A percentile compares a stretch with the other conserved stretches of the same genome.
Conservation (phyloP, 1,140 invertebrate species). For the Limonius californicus region DNA sequence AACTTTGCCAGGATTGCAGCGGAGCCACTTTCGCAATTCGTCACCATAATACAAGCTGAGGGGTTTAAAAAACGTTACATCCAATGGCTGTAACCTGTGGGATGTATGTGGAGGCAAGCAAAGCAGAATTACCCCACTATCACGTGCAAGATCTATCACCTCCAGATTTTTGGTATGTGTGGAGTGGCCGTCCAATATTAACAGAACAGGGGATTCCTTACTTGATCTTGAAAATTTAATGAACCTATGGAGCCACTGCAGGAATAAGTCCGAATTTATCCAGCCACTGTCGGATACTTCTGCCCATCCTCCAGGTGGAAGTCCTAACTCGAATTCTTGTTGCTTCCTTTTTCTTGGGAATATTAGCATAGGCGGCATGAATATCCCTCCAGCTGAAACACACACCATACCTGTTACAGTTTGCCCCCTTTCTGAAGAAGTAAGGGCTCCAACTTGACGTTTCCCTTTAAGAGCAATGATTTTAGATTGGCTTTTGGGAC, state of each 20-base stretch:
- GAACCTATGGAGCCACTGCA: constrained; percentile 42
- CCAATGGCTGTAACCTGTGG: constrained; percentile 21
- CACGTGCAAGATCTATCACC: neutral
- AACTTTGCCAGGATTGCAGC: constrained; percentile 26
- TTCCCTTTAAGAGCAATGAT: constrained; percentile 39
- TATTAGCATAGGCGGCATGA: constrained; percentile 40
- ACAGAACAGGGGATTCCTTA: constrained; percentile 33
- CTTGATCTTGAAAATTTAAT: constrained; percentile 27
- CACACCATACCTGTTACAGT: constrained; percentile 45
- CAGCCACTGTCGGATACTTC: constrained; percentile 39
- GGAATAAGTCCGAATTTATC: constrained; percentile 42
- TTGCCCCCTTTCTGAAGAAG: constrained; percentile 42
- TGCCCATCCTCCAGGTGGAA: constrained; percentile 31
- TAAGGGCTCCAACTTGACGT: constrained; percentile 43
- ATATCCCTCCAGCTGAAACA: constrained; percentile 42
- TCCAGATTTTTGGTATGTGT: neutral
- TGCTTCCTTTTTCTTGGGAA: constrained; percentile 26
- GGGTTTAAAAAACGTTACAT: constrained; percentile 44
- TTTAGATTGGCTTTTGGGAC: constrained; percentile 45
- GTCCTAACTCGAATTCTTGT: constrained; percentile 27
- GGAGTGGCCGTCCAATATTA: constrained; percentile 41
- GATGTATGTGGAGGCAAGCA: too few relatives aligned
- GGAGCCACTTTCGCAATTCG: constrained; percentile 37
- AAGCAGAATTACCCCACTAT: too few relatives aligned
- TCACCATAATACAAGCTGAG: constrained; percentile 46